phyloP scores from a whole-genome alignment of 2,888 invertebrate genomes.

The Apoda limacodes region DNA sequence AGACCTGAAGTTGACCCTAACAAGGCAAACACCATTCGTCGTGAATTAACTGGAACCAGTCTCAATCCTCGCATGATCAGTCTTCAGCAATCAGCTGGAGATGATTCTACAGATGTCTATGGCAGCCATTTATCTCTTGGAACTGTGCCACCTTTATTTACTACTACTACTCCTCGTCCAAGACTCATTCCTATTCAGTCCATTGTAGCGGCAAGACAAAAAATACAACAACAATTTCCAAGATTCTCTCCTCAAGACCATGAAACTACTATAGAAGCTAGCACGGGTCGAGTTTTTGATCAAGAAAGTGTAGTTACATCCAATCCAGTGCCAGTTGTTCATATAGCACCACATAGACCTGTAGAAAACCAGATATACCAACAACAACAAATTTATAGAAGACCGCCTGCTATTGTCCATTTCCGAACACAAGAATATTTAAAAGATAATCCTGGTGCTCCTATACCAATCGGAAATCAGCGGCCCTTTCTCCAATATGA shows the following conservation, averaged over 20 bases:
- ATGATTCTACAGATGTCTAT: constrained; percentile 77
- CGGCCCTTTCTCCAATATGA: constrained; percentile 62
- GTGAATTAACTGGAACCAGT: constrained; percentile 72
- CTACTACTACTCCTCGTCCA: constrained; percentile 71
- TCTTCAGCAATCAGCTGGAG: constrained; percentile 71
- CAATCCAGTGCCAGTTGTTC: constrained; percentile 65
- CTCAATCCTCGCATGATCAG: constrained; percentile 67
- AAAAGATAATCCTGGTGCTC: constrained; percentile 57
- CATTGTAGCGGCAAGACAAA: constrained; percentile 56
- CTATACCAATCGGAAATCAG: constrained; percentile 63
- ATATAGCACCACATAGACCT: constrained; percentile 51
- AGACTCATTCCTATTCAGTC: constrained; percentile 66
- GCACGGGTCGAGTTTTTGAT: constrained; percentile 62
- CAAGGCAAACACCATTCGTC: constrained; percentile 71
- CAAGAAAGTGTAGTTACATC: constrained; percentile 60
- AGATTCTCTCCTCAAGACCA: constrained; percentile 43
- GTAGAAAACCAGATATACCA: constrained; percentile 49
- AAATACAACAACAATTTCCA: constrained; percentile 56
- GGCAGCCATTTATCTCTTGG: constrained; percentile 74
- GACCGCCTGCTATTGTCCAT: constrained; percentile 42
- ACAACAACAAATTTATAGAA: constrained; percentile 48
- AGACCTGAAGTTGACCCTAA: constrained; percentile 41
- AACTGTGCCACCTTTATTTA: constrained; percentile 75
- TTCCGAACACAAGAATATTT: constrained; percentile 61
- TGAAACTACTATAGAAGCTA: constrained; percentile 61